Base-by-base conservation (phyloP, 2,888 invertebrate genomes). In the Chloroclysta siterata region DNA sequence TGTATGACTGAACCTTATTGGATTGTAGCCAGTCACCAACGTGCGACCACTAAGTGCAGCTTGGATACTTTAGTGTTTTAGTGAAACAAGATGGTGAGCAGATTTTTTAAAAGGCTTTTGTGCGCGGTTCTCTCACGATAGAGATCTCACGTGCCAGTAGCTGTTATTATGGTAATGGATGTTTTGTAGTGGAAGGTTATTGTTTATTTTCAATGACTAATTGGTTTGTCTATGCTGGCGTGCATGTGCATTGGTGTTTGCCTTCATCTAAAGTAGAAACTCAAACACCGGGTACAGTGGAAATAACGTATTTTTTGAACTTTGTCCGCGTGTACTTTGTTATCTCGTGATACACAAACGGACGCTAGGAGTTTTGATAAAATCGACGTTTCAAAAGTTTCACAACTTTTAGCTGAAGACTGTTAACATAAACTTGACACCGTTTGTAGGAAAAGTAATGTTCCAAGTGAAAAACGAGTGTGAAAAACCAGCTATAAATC, bases 1-100 rank as follows among this genome's bases (percentile, higher is more conserved):
- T 58, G 72, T 66, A 75, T 69, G 66, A 72, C 72, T 76, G 79
- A 70, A 60, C 59, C 69, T 57, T 65, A 66, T 63, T 65, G 69
- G 36, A 54, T 60, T 65, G 65, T 56, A 41, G 50, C 41, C 2
- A 14, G 22, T 51, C 28, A 36, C 41, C 5, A 13, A 6, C 33
- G 54, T 47, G 41, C 33, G 48, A 41, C 17, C 14, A 28, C 36
- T n/a, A 39, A 28, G 48, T 50, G 50, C 56, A 57, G n/a, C 41
- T 41, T 29, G 48, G 33, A 33, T 17, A 14, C 36, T 29, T 10
- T 33, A 48, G 59, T 56, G 53, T 36, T 63, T 41, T 47, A 46
- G 65, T 68, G 63, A 64, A 51, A 7, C 33, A 51, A 60, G 56
- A 73, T 72, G 69, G 73, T 73, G 68, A 69, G 68, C 47, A 47